These are phyloP conservation scores for Mesoligia furuncula DNA, from an alignment of 2,888 invertebrate species.

Conservation along the genomic window DNA sequence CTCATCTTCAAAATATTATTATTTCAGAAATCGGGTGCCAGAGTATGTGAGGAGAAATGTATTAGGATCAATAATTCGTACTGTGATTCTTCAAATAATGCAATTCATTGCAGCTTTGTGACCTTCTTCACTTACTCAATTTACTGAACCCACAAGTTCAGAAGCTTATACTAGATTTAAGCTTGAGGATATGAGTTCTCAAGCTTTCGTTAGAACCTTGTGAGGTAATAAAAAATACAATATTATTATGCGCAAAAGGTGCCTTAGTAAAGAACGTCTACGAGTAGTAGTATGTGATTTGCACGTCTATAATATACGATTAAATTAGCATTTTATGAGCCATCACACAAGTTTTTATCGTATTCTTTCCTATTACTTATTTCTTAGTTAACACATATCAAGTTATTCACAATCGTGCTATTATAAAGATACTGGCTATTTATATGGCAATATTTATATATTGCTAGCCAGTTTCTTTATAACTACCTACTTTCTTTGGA, in stretches of 20 bases:
- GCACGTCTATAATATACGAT: too few species aligned
- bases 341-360: constrained; percentile 1
- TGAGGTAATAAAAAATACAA: neutral
- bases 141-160: neutral
- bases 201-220: neutral
- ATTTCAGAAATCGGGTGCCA: neutral
- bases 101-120: neutral
- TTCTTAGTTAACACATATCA: constrained; percentile 1
- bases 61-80: neutral
- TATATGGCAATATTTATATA: too few species aligned
- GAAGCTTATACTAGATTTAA: neutral
- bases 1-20: too few species aligned
- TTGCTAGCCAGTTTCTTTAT: too few species aligned
- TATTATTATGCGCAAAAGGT: neutral
- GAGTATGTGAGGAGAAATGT: neutral
- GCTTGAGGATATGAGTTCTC: neutral
- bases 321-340: constrained; percentile 11
- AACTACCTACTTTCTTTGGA: too few species aligned
- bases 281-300: neutral
- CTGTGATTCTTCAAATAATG: neutral
- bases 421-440: constrained; percentile 10
- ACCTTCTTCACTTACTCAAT: neutral
- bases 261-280: neutral
- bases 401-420: neutral
- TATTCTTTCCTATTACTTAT: neutral